phyloP scores from a whole-genome alignment of 2,797 vertebrate species.

The Neoniphon sammara region DNA sequence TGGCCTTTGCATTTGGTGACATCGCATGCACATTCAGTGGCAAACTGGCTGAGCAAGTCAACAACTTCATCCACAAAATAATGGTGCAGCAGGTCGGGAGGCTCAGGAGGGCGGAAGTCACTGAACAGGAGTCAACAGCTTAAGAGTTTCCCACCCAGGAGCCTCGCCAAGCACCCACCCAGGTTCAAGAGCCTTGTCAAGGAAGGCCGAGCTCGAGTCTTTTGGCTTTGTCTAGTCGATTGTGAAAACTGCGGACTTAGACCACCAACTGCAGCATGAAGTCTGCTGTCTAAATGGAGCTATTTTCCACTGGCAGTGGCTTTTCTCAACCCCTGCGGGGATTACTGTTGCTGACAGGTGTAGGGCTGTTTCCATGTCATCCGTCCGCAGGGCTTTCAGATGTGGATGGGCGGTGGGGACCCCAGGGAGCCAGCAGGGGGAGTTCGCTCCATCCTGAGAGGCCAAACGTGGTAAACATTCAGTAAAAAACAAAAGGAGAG shows the following conservation, averaged over 20 bases:
- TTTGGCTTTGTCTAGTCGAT: neutral
- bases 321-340: slow-evolving; percentile 55
- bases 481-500: slow-evolving; percentile 48
- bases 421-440: slow-evolving; percentile 43
- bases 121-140: too few relatives aligned
- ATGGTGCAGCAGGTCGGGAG: too few relatives aligned
- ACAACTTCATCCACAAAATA: too few relatives aligned
- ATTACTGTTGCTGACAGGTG: slow-evolving; percentile 59
- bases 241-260: slow-evolving; percentile 5
- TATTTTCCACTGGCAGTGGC: slow-evolving; percentile 50
- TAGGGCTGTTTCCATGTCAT: slow-evolving; percentile 51
- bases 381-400: slow-evolving; percentile 36
- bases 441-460: slow-evolving; percentile 24
- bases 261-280: slow-evolving; percentile 14
- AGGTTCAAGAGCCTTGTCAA: too few relatives aligned
- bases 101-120: too few relatives aligned
- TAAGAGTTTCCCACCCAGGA: too few relatives aligned
- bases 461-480: slow-evolving; percentile 43
- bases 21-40: too few relatives aligned
- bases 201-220: too few relatives aligned
- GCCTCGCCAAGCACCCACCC: too few relatives aligned
- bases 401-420: slow-evolving; percentile 50
- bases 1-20: too few relatives aligned
- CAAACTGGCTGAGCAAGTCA: too few relatives aligned
- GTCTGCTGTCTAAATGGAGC: slow-evolving; percentile 48